phyloP scores from a whole-genome alignment of 1,140 invertebrate genomes.

The Drosophila ironensis region DNA sequence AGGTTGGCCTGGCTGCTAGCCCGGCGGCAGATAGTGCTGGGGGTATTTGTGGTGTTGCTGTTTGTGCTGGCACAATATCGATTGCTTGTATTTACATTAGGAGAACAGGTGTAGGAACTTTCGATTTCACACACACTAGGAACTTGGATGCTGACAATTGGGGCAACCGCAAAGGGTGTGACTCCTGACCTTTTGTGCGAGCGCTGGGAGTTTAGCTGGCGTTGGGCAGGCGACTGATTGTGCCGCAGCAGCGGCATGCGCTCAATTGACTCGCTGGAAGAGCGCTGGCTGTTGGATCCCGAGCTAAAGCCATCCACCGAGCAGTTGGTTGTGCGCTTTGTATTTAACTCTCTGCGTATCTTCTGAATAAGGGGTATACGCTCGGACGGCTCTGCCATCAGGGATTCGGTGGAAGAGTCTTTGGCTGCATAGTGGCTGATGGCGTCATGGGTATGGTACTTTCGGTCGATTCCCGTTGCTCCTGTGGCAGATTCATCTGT shows the following conservation, averaged over 20 bases:
- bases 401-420: slow-evolving; percentile 59
- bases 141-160: slow-evolving; percentile 69
- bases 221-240: slow-evolving; percentile 34
- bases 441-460: slow-evolving; percentile 77
- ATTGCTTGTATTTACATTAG: slow-evolving; percentile 76
- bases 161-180: slow-evolving; percentile 6
- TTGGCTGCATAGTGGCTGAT: slow-evolving; percentile 59
- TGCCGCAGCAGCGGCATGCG: slow-evolving; percentile 67
- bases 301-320: slow-evolving; percentile 56
- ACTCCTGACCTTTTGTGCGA: slow-evolving; percentile 72
- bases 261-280: slow-evolving; percentile 74
- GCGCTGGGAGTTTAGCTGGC: slow-evolving; percentile 67
- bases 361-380: slow-evolving; percentile 73
- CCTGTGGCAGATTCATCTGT: not conserved
- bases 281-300: slow-evolving; percentile 74
- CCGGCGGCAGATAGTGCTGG: slow-evolving; percentile 26
- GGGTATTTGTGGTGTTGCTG: slow-evolving; percentile 40
- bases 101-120: slow-evolving; percentile 77
- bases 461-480: slow-evolving; percentile 57
- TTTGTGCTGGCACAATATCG: slow-evolving; percentile 65
- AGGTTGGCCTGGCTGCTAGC: slow-evolving; percentile 64
- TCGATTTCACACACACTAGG: slow-evolving; percentile 72
- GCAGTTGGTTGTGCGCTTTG: slow-evolving; percentile 66
- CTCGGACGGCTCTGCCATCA: slow-evolving; percentile 45
- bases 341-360: slow-evolving; percentile 71